phyloP scores from a whole-genome alignment of 2,113 vertebrate species.

The Gymnorhina tibicen region DNA sequence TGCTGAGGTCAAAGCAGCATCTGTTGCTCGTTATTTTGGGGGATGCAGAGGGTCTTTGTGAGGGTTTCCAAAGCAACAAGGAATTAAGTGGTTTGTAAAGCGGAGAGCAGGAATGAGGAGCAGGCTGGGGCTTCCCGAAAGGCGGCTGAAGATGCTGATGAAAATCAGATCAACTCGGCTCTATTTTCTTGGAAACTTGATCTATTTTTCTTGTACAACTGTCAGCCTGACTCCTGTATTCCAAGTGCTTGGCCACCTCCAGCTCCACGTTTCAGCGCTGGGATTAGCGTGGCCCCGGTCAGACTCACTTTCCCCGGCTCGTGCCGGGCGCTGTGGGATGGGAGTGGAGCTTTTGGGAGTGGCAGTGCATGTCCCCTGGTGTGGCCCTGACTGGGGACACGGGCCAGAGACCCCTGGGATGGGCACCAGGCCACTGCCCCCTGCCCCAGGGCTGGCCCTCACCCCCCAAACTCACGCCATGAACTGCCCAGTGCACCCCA shows the following conservation, averaged over 20 bases:
- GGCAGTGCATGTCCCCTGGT: background rate
- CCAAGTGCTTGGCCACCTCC: background rate
- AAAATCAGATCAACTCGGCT: conserved; percentile 28
- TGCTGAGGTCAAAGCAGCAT: conserved; percentile 88
- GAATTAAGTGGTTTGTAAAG: conserved; percentile 70
- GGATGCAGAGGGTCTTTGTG: conserved; percentile 78
- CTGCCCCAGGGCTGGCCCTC: background rate
- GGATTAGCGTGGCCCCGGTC: background rate
- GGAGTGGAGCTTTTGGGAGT: background rate
- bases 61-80: conserved; percentile 78
- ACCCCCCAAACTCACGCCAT: rapidly evolving
- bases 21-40: conserved; percentile 89
- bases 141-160: conserved; percentile 60
- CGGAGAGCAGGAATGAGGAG: background rate
- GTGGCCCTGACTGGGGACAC: rapidly evolving
- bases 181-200: conserved; percentile 49
- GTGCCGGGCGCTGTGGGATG: background rate
- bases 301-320: background rate
- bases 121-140: conserved; percentile 72
- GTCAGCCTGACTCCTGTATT: background rate
- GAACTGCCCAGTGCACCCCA: background rate
- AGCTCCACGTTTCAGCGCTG: background rate
- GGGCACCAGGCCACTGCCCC: background rate
- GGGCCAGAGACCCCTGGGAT: background rate
- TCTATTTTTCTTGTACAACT: conserved; percentile 41